Conservation (phyloP, 1,140 invertebrate genomes). For the Eurytemora carolleeae region DNA sequence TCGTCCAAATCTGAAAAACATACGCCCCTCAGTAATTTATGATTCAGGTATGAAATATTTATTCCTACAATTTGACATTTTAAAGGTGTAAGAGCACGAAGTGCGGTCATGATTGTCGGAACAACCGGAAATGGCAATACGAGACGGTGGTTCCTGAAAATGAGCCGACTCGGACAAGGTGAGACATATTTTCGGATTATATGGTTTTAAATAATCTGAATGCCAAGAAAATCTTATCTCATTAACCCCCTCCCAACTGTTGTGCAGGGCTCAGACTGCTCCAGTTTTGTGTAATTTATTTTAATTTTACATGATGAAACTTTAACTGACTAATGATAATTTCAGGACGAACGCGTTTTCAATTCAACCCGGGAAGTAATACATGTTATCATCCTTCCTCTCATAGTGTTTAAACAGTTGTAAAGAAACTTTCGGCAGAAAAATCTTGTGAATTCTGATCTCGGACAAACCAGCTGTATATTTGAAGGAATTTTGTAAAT, state of each 20-base stretch:
- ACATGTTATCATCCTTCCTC: not conserved
- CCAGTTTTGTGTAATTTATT: not conserved
- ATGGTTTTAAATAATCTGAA: too few species aligned
- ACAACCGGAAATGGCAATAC: not conserved
- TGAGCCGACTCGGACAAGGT: not conserved
- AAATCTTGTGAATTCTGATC: too few species aligned
- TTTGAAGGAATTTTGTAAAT: too few species aligned
- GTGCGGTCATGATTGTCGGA: not conserved
- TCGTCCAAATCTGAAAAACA: too few species aligned
- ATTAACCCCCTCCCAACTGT: not conserved
- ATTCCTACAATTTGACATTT: not conserved
- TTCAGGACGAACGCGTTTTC: too few species aligned
- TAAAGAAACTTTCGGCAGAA: too few species aligned
- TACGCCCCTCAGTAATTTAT: too few species aligned
- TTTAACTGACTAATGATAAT: too few species aligned
- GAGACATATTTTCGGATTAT: too few species aligned
- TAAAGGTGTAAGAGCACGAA: not conserved
- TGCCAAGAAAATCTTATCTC: too few species aligned
- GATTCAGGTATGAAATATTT: not conserved
- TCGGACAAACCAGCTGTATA: too few species aligned
- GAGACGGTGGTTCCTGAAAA: not conserved
- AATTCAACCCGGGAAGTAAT: not conserved
- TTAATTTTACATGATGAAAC: not conserved
- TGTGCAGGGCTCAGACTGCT: not conserved
- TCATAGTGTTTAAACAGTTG: not conserved